A percentile compares a stretch with the other conserved stretches of the same genome.
Evolutionary conservation across 1,140 invertebrate genomes (phyloP).

Genomic region (Drosophila obscura): DNA sequence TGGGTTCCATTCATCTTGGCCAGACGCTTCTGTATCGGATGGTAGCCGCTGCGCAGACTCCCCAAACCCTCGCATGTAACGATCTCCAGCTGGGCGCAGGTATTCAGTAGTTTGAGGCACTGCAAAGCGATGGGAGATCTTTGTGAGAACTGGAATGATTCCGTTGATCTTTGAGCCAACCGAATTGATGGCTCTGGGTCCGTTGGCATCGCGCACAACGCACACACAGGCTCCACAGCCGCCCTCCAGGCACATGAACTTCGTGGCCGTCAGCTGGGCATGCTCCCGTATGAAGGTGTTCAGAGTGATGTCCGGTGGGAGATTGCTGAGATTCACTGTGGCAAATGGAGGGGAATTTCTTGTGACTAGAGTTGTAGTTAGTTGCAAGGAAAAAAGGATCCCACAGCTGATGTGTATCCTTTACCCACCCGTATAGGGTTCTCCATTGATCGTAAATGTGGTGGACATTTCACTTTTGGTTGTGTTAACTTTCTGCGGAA

Average conservation of each 20-base stretch:
- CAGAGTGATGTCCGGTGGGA: conserved; percentile 85
- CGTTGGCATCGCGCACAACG: conserved; percentile 85
- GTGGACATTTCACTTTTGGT: conserved; percentile 53
- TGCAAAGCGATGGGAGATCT: conserved; percentile 59
- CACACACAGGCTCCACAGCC: conserved; percentile 93
- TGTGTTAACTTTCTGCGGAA: not conserved
- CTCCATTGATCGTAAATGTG: conserved; percentile 84
- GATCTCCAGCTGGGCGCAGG: conserved; percentile 91
- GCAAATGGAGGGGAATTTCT: not conserved
- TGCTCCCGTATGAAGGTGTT: conserved; percentile 89
- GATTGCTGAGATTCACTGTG: conserved; percentile 63
- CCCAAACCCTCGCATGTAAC: conserved; percentile 92
- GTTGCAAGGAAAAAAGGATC: not conserved
- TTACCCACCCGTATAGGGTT: conserved; percentile 76
- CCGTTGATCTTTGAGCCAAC: conserved; percentile 83
- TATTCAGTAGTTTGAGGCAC: conserved; percentile 89
- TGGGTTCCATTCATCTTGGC: conserved; percentile 91
- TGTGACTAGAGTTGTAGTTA: not conserved
- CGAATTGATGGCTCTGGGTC: conserved; percentile 89
- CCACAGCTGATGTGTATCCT: not conserved
- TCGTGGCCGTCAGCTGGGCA: conserved; percentile 90
- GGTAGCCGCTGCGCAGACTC: conserved; percentile 88
- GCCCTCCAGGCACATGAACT: conserved; percentile 92
- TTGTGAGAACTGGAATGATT: conserved; percentile 7
- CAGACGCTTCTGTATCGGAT: conserved; percentile 88